A percentile compares a stretch with the other conserved stretches of the same genome.
Evolutionary conservation across 2,797 vertebrate genomes (phyloP).

Genomic region (Crenuchus spilurus): DNA sequence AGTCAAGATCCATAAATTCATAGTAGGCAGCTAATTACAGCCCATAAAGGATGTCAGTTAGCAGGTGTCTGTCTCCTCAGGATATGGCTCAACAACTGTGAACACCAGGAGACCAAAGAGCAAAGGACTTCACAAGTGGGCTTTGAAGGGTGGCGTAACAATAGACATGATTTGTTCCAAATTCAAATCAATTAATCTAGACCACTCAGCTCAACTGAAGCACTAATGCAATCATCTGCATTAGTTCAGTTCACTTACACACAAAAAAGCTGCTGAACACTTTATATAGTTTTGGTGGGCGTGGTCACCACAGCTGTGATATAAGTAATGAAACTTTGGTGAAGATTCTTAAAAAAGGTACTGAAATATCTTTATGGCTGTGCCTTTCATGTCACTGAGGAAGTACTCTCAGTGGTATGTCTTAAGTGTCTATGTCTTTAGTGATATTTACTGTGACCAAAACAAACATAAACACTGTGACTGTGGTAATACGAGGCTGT

Average conservation of each 20-base stretch:
- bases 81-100: conserved; percentile 14
- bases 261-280: too few species aligned
- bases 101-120: conserved; percentile 10
- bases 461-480: too few species aligned
- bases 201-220: not conserved
- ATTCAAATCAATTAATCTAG: not conserved
- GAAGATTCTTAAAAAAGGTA: too few species aligned
- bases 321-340: too few species aligned
- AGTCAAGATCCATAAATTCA: conserved; percentile 45
- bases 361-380: too few species aligned
- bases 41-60: conserved; percentile 35
- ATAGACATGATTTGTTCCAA: conserved; percentile 1
- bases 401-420: too few species aligned
- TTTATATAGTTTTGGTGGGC: too few species aligned
- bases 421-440: too few species aligned
- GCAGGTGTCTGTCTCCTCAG: conserved; percentile 35
- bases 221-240: not conserved
- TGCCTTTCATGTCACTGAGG: too few species aligned
- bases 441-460: too few species aligned
- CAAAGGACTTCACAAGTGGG: not conserved
- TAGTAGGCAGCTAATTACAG: conserved; percentile 46
- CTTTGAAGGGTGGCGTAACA: not conserved
- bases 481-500: too few species aligned
- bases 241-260: not conserved
- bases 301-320: too few species aligned